A percentile compares a stretch with the other conserved stretches of the same genome.
Conservation (phyloP, 1,140 invertebrate species). For the Heliconius himera region DNA sequence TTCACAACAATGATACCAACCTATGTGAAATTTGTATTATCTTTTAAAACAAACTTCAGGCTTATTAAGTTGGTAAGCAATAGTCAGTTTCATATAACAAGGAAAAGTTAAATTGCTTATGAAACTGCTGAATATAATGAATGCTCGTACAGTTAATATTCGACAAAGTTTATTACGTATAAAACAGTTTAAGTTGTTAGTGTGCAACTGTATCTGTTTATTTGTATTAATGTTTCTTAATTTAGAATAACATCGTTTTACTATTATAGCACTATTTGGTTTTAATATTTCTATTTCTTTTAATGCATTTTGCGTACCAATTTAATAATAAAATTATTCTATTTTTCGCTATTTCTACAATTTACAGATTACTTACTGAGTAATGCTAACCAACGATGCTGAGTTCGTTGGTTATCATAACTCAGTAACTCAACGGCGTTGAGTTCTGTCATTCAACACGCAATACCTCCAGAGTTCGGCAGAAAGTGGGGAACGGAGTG, state of each 20-base stretch:
- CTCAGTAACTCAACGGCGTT: too few species aligned
- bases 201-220: constrained; percentile 8
- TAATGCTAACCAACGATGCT: not conserved
- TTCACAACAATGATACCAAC: not conserved
- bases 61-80: constrained; percentile 29
- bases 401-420: too few species aligned
- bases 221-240: not conserved
- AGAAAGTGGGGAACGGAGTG: too few species aligned
- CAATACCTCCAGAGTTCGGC: too few species aligned
- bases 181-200: constrained; percentile 19
- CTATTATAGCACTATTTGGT: too few species aligned
- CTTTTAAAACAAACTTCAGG: constrained; percentile 19
- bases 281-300: not conserved
- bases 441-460: too few species aligned
- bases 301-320: too few species aligned
- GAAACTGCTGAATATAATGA: constrained; percentile 37
- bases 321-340: too few species aligned
- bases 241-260: not conserved
- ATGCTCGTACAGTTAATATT: constrained; percentile 29
- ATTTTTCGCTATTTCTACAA: not conserved
- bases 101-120: constrained; percentile 41
- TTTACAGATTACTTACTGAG: not conserved
- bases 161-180: constrained; percentile 25
- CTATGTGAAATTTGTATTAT: constrained; percentile 10
- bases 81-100: constrained; percentile 38